phyloP scores from a whole-genome alignment of 2,113 vertebrate genomes.

The Carassius carassius region DNA sequence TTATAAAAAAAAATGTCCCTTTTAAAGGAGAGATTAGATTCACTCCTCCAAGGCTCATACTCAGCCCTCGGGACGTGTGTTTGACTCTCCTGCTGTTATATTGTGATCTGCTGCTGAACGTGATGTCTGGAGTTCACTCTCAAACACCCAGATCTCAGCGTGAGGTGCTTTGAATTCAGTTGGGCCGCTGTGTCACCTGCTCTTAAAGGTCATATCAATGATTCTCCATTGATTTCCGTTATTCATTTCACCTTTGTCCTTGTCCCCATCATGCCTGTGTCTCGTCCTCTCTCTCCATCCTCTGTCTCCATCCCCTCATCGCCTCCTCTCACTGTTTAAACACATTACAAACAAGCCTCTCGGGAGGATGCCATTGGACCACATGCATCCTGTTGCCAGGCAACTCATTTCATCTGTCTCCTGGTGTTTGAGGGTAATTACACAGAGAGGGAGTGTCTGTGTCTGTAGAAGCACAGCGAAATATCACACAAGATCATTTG shows the following conservation, averaged over 20 bases:
- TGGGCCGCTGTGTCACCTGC: not conserved
- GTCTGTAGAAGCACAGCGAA: slow-evolving; percentile 6
- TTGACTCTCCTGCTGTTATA: slow-evolving; percentile 23
- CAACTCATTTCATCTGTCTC: slow-evolving; percentile 78
- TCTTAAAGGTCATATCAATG: not conserved
- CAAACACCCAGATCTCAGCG: not conserved
- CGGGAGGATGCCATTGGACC: slow-evolving; percentile 76
- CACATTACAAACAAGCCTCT: slow-evolving; percentile 76
- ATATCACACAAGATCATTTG: not conserved
- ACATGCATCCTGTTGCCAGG: slow-evolving; percentile 79
- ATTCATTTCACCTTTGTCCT: slow-evolving; percentile 48
- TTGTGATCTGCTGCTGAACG: not conserved
- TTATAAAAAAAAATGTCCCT: not conserved
- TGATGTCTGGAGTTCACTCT: not conserved
- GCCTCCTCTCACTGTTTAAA: slow-evolving; percentile 72
- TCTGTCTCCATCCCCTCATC: slow-evolving; percentile 58
- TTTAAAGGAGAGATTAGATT: not conserved
- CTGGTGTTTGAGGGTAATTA: slow-evolving; percentile 75
- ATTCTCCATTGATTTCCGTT: slow-evolving; percentile 18
- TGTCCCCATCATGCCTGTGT: slow-evolving; percentile 43
- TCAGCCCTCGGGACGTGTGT: not conserved
- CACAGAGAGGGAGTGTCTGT: slow-evolving; percentile 43
- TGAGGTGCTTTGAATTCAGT: not conserved
- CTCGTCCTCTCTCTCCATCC: slow-evolving; percentile 4
- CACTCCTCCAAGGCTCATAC: not conserved